Evolutionary conservation across 2,113 vertebrate genomes (phyloP), one percentile per base, ranked within the genome.

Genomic region (Picathartes gymnocephalus): DNA sequence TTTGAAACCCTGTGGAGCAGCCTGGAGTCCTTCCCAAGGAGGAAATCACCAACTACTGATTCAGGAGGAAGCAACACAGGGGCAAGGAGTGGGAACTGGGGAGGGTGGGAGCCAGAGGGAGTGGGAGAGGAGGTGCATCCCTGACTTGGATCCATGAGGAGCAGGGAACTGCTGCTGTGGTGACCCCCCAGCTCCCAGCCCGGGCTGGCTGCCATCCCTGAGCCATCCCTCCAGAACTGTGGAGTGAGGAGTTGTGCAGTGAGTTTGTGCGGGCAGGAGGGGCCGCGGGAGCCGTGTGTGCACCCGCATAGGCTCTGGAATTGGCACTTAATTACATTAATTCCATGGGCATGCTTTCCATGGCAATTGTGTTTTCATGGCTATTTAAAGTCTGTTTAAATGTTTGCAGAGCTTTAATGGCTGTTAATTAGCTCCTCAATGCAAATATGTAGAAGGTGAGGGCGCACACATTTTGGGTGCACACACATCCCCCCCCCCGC

Each of bases 351-450:
- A 73, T 80, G 86, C 92, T 97, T 97, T 93, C 89, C 96, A 65
- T 92, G 79, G 62, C 88, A 94, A 56, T 94, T 87, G 74, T 90
- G 80, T 83, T 97, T 97, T 96, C 96, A 95, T 81, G 96, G 96
- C 95, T 93, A 60, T 97, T 98, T 96, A 94, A 96, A 96, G 69
- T 7, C 92, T 96, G 76, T 95, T 96, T 96, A 95, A 98, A 96
- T 97, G 96, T 98, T 98, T 98, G 95, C 88, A 2, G 81, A 97
- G 96, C 83, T 97, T 91, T 97, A 81, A 91, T 69, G 92, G 86
- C 78, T 93, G 85, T 66, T 97, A 97, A 98, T 97, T 97, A 98
- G 96, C 95, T 90, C 93, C 76, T 79, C 86, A 94, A 62, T 96
- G 92, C 95, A 98, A 97, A 98, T 58, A 94, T 11, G 86, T 18